Evolutionary conservation across 2,888 invertebrate species (phyloP).

Genomic region (Cabera pusaria): DNA sequence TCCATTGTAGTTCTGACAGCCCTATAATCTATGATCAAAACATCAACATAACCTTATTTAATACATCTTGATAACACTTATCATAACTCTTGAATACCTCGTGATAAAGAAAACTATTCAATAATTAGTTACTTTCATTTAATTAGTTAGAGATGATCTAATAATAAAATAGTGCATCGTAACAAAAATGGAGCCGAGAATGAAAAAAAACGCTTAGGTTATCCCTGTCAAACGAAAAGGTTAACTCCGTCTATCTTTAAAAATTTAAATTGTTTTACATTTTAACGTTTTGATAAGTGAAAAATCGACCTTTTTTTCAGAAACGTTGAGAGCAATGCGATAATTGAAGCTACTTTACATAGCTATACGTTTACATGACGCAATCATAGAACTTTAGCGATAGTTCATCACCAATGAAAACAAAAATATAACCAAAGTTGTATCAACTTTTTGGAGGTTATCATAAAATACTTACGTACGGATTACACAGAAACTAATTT

Average conservation of each 20-base stretch:
- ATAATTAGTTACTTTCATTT: slow-evolving; percentile 11
- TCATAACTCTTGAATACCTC: slow-evolving; percentile 8
- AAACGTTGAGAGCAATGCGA: slow-evolving; percentile 10
- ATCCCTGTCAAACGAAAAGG: slow-evolving; percentile 73
- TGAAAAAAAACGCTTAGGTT: slow-evolving; percentile 64
- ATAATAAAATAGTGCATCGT: slow-evolving; percentile 52
- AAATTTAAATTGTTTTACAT: slow-evolving; percentile 31
- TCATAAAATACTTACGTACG: slow-evolving; percentile 41
- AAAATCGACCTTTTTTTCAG: slow-evolving; percentile 5
- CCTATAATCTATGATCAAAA: slow-evolving; percentile 65
- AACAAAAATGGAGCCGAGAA: slow-evolving; percentile 78
- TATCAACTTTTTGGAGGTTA: slow-evolving; percentile 41
- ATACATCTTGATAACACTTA: slow-evolving; percentile 27
- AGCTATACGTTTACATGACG: slow-evolving; percentile 76
- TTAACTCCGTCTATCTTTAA: slow-evolving; percentile 48
- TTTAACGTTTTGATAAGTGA: slow-evolving; percentile 23
- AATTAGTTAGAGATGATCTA: slow-evolving; percentile 36
- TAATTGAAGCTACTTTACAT: slow-evolving; percentile 47
- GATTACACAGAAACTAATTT: slow-evolving; percentile 24
- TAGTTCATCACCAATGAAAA: slow-evolving; percentile 69
- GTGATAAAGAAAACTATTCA: slow-evolving; percentile 8
- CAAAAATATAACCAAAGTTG: slow-evolving; percentile 71
- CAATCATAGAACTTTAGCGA: slow-evolving; percentile 73
- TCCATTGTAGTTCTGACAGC: slow-evolving; percentile 21
- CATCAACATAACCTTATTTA: slow-evolving; percentile 80